Evolutionary conservation across 1,140 invertebrate genomes (phyloP).

Genomic region (Diorhabda carinulata): DNA sequence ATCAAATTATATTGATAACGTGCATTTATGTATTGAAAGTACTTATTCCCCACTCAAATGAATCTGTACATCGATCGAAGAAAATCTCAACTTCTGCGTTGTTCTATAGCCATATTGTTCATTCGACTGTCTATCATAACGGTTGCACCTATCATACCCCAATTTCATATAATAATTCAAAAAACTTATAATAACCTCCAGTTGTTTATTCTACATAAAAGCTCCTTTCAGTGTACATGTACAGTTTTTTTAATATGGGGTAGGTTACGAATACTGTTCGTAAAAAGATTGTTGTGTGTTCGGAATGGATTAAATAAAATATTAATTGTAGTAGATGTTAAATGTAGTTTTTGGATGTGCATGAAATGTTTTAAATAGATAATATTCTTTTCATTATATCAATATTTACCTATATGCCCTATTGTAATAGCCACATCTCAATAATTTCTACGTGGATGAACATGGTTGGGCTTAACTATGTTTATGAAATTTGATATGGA

Average conservation of each 20-base stretch:
- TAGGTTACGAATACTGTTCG: slow-evolving; percentile 29
- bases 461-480: slow-evolving; percentile 13
- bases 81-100: slow-evolving; percentile 23
- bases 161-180: slow-evolving; percentile 1
- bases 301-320: not conserved
- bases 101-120: slow-evolving; percentile 27
- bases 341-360: slow-evolving; percentile 4
- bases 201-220: slow-evolving; percentile 6
- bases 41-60: slow-evolving; percentile 12
- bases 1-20: not conserved
- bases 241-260: slow-evolving; percentile 28
- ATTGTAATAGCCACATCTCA: slow-evolving; percentile 17
- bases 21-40: slow-evolving; percentile 11
- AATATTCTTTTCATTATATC: slow-evolving; percentile 5
- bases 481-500: slow-evolving; percentile 32
- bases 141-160: slow-evolving; percentile 21
- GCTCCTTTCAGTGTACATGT: slow-evolving; percentile 8
- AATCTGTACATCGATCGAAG: slow-evolving; percentile 36
- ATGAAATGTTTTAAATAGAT: slow-evolving; percentile 8
- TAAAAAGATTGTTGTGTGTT: slow-evolving; percentile 10
- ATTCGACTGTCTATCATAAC: slow-evolving; percentile 33
- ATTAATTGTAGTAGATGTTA: not conserved
- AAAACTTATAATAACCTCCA: slow-evolving; percentile 4
- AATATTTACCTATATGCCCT: slow-evolving; percentile 12
- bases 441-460: slow-evolving; percentile 29